phyloP scores from a whole-genome alignment of 2,888 invertebrate species.

The Sinhomidia bicolor region DNA sequence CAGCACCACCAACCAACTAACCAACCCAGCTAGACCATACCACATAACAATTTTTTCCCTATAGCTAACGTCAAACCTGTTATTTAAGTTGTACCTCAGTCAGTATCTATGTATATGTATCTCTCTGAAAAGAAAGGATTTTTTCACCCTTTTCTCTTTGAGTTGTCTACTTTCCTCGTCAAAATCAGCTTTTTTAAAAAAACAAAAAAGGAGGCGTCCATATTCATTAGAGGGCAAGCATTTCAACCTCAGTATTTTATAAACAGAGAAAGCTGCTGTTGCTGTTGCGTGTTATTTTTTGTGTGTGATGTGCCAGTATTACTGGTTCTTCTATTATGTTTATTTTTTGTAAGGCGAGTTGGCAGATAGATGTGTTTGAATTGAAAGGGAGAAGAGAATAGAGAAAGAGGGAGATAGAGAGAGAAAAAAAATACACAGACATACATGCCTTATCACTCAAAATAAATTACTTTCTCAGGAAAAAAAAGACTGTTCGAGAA shows the following conservation, averaged over 20 bases:
- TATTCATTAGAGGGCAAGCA: constrained; percentile 61
- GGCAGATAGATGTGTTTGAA: constrained; percentile 26
- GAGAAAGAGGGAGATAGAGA: constrained; percentile 15
- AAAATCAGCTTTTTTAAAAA: constrained; percentile 5
- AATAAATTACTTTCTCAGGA: constrained; percentile 68
- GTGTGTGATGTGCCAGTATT: neutral
- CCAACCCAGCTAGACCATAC: too few relatives aligned
- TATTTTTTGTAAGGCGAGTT: constrained; percentile 21
- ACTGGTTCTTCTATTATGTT: neutral
- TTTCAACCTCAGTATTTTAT: constrained; percentile 65
- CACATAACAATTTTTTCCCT: neutral
- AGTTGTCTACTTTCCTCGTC: neutral
- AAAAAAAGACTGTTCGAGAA: constrained; percentile 53
- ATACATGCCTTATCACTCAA: constrained; percentile 66
- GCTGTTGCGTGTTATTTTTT: neutral
- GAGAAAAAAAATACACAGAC: neutral
- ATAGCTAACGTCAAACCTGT: neutral
- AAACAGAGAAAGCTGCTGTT: constrained; percentile 56
- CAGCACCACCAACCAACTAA: too few relatives aligned
- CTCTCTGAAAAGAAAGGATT: neutral
- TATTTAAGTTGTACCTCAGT: neutral
- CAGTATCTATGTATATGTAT: neutral
- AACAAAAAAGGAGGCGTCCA: constrained; percentile 32
- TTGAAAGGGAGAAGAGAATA: constrained; percentile 34
- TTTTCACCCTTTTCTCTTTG: neutral